A percentile compares a stretch with the other conserved stretches of the same genome.
These are phyloP conservation scores for Oryzias sinensis DNA, from an alignment of 2,797 vertebrate species.

Conservation along the genomic window DNA sequence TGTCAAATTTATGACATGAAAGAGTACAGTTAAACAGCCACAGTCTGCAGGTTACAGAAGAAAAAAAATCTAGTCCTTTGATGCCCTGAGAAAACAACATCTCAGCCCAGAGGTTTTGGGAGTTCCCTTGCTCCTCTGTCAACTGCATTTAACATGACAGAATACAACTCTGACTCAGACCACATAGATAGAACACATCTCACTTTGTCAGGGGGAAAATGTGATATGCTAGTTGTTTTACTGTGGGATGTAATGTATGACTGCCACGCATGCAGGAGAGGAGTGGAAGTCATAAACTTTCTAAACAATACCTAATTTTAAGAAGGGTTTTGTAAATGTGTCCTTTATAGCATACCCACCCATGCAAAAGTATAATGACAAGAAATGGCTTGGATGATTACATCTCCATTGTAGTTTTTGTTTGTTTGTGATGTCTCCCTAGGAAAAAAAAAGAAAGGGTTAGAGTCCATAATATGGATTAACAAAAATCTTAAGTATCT, in stretches of 20 bases:
- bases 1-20: constrained; percentile 44
- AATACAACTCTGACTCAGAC: constrained; percentile 71
- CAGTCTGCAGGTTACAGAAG: constrained; percentile 41
- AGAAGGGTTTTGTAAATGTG: neutral
- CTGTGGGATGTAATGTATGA: constrained; percentile 39
- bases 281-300: constrained; percentile 25
- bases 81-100: constrained; percentile 72
- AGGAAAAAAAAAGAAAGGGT: neutral
- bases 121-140: constrained; percentile 77
- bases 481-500: neutral
- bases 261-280: constrained; percentile 54
- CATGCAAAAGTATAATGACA: neutral
- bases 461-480: neutral
- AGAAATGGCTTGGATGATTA: neutral
- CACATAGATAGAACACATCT: constrained; percentile 69
- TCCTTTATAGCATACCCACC: neutral
- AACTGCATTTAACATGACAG: constrained; percentile 77
- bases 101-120: constrained; percentile 75
- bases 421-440: neutral
- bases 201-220: constrained; percentile 71
- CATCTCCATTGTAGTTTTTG: neutral
- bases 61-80: constrained; percentile 45
- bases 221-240: constrained; percentile 65
- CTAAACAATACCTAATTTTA: constrained; percentile 16
- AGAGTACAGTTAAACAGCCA: constrained; percentile 32